Conservation (phyloP, 2,888 invertebrate species). For the Ferrisia virgata region DNA sequence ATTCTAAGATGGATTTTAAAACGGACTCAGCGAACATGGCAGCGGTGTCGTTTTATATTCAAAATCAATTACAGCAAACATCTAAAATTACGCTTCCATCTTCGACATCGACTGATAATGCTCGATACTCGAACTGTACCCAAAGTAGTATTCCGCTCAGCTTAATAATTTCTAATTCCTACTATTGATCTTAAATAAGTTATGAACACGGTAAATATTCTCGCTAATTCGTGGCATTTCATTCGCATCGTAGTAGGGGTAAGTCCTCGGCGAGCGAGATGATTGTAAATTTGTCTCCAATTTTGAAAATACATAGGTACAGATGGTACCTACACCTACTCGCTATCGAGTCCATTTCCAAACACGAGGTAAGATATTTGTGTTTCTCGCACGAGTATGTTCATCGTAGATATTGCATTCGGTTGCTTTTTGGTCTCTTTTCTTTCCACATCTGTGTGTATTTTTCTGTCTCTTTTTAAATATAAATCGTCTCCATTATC, state of each 20-base stretch:
- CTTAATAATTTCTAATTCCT: constrained; percentile 29
- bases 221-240: constrained; percentile 7
- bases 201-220: constrained; percentile 15
- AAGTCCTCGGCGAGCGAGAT: not conserved
- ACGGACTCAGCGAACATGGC: not conserved
- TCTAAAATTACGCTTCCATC: constrained; percentile 25
- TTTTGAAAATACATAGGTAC: no score
- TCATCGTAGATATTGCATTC: no score
- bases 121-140: not conserved
- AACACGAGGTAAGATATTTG: not conserved
- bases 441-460: no score
- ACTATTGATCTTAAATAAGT: constrained; percentile 6
- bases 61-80: constrained; percentile 22
- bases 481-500: not conserved
- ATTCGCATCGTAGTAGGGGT: not conserved
- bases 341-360: not conserved
- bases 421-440: no score
- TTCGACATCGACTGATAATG: not conserved
- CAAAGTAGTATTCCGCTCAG: not conserved
- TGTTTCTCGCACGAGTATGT: no score
- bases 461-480: not conserved
- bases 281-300: not conserved
- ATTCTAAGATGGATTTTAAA: constrained; percentile 4
- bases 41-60: constrained; percentile 5
- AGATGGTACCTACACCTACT: no score